phyloP scores from a whole-genome alignment of 2,888 invertebrate species.

The Tortricodes alternella region DNA sequence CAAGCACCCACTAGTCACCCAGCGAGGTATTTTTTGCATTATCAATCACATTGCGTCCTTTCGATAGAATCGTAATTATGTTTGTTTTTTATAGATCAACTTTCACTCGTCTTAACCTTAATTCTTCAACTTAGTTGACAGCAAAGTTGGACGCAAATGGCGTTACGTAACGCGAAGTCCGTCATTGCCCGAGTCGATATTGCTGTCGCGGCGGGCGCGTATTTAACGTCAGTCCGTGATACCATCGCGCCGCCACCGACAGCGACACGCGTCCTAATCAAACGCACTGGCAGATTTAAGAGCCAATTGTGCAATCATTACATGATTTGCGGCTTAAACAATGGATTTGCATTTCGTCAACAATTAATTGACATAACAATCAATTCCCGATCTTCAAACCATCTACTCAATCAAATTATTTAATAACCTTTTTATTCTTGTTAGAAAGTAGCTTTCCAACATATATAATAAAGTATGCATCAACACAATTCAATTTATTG shows the following conservation, averaged over 20 bases:
- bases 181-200: conserved; percentile 77
- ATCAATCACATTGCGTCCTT: conserved; percentile 27
- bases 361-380: conserved; percentile 23
- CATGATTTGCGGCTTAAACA: conserved; percentile 43
- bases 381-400: not conserved
- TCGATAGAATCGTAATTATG: conserved; percentile 30
- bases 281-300: conserved; percentile 65
- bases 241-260: conserved; percentile 61
- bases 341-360: conserved; percentile 32
- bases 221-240: conserved; percentile 81
- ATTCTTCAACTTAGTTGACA: conserved; percentile 58
- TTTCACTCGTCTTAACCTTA: conserved; percentile 48
- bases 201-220: conserved; percentile 75
- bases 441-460: not conserved
- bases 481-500: not conserved
- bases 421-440: not conserved
- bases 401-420: not conserved
- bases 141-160: conserved; percentile 64
- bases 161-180: conserved; percentile 68
- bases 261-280: conserved; percentile 51
- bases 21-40: conserved; percentile 23
- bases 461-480: not conserved
- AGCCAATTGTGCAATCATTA: conserved; percentile 61
- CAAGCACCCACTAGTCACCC: conserved; percentile 30
- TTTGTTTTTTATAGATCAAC: conserved; percentile 42